Base-by-base conservation (phyloP, 2,797 vertebrate species). In the Acropternis orthonyx region DNA sequence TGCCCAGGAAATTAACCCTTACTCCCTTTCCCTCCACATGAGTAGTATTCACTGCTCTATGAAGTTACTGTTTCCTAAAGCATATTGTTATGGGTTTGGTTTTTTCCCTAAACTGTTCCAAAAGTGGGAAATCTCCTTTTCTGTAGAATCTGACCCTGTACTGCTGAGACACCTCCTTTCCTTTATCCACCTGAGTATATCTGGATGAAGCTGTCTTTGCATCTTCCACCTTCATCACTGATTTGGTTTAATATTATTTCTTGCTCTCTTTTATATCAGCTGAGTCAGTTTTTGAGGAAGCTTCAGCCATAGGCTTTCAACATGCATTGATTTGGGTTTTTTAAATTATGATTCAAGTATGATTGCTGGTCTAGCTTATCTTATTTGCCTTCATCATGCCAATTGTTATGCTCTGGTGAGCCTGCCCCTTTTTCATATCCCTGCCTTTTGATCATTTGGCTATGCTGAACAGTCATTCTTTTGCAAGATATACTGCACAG, bases 21-120 rank as follows among this genome's bases (percentile, higher is more conserved):
- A 6, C 12, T 66, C 37, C 30, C 36, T 75, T 56, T 46, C 15
- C 5, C 22, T 18, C 1, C 0, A 2, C 0, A 1, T 6, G 6
- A 8, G 10, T 54, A 36, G 7, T 6, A 59, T 34, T 82, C 39
- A 48, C n/a, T 52, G 5, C 49, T 88, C 32, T 14, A 34, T 12
- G 27, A 54, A 74, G 22, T 3, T n/a, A 4, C 36, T 77, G 16
- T 61, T 89, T 83, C 46, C 61, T 81, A 41, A 69, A 66, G 18
- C 23, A 16, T 67, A 43, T 89, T 68, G 26, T 15, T 49, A 4
- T 48, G 37, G 1, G 0, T 0, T 4, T 19, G 11, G 28, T 82
- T 62, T 58, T 89, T 72, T 58, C 5, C 14, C 26, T 92, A 9
- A 10, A 14, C 22, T 78, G 39, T 7, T 75, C 51, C 36, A 83